A percentile compares a stretch with the other conserved stretches of the same genome.
Evolutionary conservation across 2,113 vertebrate species (phyloP).

Genomic region (Callospermophilus lateralis): DNA sequence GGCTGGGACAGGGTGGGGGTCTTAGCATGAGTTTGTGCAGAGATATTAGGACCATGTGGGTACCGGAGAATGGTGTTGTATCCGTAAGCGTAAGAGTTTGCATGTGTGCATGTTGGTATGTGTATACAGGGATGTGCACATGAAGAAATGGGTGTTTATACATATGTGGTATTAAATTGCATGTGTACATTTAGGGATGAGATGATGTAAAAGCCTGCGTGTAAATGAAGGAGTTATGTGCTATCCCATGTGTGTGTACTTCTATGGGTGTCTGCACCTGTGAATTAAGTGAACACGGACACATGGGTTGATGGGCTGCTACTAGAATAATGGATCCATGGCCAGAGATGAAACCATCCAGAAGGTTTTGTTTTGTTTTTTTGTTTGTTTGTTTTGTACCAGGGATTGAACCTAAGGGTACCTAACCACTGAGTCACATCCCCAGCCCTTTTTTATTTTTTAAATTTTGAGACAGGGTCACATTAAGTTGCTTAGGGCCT

Average conservation of each 20-base stretch:
- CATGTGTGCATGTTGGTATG: background rate
- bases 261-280: background rate
- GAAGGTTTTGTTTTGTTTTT: background rate
- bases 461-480: too few relatives aligned
- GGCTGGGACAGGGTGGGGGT: background rate
- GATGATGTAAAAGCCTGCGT: background rate
- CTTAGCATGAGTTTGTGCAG: background rate
- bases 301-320: background rate
- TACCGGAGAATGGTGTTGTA: background rate
- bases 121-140: accelerated
- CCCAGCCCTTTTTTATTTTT: too few relatives aligned
- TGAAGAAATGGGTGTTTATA: background rate
- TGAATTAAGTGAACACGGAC: background rate
- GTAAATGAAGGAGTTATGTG: background rate
- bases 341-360: background rate
- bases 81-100: background rate
- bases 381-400: too few relatives aligned
- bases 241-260: background rate
- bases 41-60: background rate
- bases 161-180: background rate
- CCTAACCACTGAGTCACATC: too few relatives aligned
- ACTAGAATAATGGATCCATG: background rate
- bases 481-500: too few relatives aligned
- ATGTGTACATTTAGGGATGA: background rate
- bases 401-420: too few relatives aligned